phyloP scores from a whole-genome alignment of 2,113 vertebrate species.

The Alethe diademata region DNA sequence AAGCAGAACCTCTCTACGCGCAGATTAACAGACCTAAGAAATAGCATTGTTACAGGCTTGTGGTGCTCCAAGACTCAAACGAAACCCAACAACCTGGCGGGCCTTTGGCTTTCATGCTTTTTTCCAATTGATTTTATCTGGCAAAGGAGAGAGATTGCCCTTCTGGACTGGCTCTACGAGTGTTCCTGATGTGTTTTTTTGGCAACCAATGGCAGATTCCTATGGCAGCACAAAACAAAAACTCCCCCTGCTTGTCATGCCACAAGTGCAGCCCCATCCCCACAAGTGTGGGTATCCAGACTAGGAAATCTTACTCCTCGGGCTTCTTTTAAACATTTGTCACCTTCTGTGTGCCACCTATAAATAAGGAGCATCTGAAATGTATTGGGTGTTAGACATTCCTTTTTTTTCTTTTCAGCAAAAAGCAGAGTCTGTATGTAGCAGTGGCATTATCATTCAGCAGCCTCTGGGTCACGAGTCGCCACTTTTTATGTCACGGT shows the following conservation, averaged over 20 bases:
- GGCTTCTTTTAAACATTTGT: constrained; percentile 27
- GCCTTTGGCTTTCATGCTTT: constrained; percentile 69
- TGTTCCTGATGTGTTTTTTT: constrained; percentile 55
- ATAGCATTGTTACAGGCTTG: constrained; percentile 74
- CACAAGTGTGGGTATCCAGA: constrained; percentile 12
- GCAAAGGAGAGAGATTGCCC: constrained; percentile 62
- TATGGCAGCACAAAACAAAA: constrained; percentile 71
- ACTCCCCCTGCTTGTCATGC: constrained; percentile 15
- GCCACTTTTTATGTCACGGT: constrained; percentile 50
- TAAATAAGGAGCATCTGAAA: constrained; percentile 32
- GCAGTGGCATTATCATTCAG: constrained; percentile 33
- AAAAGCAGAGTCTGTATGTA: constrained; percentile 48
- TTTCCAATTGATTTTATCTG: constrained; percentile 65
- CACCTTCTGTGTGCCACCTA: constrained; percentile 30
- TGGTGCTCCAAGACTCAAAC: constrained; percentile 72
- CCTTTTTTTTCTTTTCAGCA: constrained; percentile 33
- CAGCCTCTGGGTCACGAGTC: constrained; percentile 25
- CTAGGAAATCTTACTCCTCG: constrained; percentile 17
- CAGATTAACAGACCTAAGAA: constrained; percentile 97
- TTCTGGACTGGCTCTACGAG: constrained; percentile 61
- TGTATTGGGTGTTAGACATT: background rate
- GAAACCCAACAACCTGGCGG: constrained; percentile 63
- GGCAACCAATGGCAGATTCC: constrained; percentile 67
- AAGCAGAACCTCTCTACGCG: constrained; percentile 93
- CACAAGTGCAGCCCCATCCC: background rate